These are phyloP conservation scores for Synanthedon tipuliformis DNA, from an alignment of 2,888 invertebrate species.

Conservation along the genomic window DNA sequence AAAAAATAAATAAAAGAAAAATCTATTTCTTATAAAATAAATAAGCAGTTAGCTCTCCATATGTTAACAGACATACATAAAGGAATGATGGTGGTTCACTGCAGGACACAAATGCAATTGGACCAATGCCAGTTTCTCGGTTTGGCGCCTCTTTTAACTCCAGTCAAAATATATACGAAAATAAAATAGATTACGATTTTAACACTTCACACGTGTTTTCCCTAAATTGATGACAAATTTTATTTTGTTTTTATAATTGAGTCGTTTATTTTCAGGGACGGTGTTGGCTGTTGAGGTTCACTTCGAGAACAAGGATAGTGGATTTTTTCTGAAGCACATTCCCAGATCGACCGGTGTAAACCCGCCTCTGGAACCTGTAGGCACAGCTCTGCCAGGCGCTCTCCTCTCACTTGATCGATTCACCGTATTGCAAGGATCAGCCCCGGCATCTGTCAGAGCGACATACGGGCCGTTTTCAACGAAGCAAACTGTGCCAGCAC, in stretches of 20 bases:
- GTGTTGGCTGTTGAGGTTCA: constrained; percentile 85
- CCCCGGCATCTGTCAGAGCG: constrained; percentile 90
- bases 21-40: too few relatives aligned
- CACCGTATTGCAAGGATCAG: constrained; percentile 90
- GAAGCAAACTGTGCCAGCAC: constrained; percentile 92
- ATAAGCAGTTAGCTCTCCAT: constrained; percentile 10
- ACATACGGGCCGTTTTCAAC: constrained; percentile 96
- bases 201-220: constrained; percentile 39
- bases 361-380: constrained; percentile 55
- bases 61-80: constrained; percentile 47
- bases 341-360: constrained; percentile 76
- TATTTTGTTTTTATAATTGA: constrained; percentile 13
- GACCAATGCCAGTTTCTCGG: constrained; percentile 35
- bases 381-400: constrained; percentile 71
- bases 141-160: constrained; percentile 47
- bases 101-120: constrained; percentile 41
- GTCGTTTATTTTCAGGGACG: constrained; percentile 71
- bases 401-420: constrained; percentile 88
- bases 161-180: constrained; percentile 28
- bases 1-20: neutral
- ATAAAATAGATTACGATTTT: constrained; percentile 38
- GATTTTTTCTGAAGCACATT: constrained; percentile 88
- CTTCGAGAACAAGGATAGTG: constrained; percentile 91
- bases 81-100: constrained; percentile 26
- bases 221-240: constrained; percentile 8